These are phyloP conservation scores for Dufourea novaeangliae DNA, from an alignment of 1,140 invertebrate genomes.

Conservation along the genomic window DNA sequence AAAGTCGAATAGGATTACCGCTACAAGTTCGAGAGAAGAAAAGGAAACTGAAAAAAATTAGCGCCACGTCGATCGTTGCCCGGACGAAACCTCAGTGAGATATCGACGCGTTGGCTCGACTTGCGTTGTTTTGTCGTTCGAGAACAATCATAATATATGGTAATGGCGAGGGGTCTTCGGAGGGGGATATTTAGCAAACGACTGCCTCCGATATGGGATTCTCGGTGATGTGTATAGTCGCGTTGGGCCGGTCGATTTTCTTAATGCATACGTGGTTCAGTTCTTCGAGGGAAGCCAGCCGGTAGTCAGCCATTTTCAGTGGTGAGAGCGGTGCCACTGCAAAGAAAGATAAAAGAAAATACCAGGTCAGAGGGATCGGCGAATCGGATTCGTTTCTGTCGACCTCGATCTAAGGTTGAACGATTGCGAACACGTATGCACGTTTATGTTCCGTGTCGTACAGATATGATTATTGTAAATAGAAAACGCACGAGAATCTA, in stretches of 20 bases:
- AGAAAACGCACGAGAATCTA: neutral
- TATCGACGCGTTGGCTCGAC: slow-evolving; percentile 22
- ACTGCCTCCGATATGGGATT: slow-evolving; percentile 90
- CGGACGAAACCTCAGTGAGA: slow-evolving; percentile 61
- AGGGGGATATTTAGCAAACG: slow-evolving; percentile 84
- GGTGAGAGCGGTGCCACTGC: slow-evolving; percentile 87
- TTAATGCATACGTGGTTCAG: slow-evolving; percentile 82
- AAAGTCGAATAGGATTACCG: slow-evolving; percentile 27
- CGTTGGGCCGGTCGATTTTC: slow-evolving; percentile 82
- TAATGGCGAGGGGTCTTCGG: slow-evolving; percentile 19
- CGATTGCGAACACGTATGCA: slow-evolving; percentile 38
- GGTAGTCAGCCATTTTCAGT: slow-evolving; percentile 85
- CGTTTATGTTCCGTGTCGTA: slow-evolving; percentile 30
- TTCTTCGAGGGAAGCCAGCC: slow-evolving; percentile 83
- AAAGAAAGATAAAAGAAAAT: slow-evolving; percentile 73
- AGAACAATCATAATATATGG: slow-evolving; percentile 46
- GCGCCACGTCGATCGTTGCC: slow-evolving; percentile 64
- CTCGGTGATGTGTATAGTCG: slow-evolving; percentile 89
- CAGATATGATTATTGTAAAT: slow-evolving; percentile 26
- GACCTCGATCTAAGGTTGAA: slow-evolving; percentile 34
- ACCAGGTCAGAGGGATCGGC: slow-evolving; percentile 36
- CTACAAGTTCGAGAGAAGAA: slow-evolving; percentile 26
- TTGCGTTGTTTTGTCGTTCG: slow-evolving; percentile 35
- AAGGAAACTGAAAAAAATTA: slow-evolving; percentile 48
- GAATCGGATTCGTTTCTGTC: neutral